Base-by-base conservation (phyloP, 1,140 invertebrate genomes). In the Mesaphorura yosii region DNA sequence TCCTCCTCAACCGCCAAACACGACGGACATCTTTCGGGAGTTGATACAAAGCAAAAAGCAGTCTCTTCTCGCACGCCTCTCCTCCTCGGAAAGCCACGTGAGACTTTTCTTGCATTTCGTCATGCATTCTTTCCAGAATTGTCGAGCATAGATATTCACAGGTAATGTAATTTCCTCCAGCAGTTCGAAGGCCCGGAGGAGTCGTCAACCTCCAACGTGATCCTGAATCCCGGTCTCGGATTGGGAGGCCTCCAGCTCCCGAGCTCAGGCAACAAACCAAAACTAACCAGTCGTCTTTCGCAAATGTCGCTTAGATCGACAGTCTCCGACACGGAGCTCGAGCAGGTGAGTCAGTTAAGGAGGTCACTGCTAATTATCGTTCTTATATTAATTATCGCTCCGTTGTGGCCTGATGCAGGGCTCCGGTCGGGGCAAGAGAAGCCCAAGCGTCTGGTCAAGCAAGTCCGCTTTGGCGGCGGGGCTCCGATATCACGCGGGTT, bases 311-410 rank as follows among this genome's bases (percentile, higher is more conserved):
- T 86, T 72, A 78, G 88, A 63, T 88, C 86, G 60, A 87, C 89
- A 47, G 82, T 91, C 57, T 93, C 89, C 58, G 91, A 95, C 72
- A 91, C 86, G 66, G 91, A 94, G 75, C 79, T 88, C 66, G 86
- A 90, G 72, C 66, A 66, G 57, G 66, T 67, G 49, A 58, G 60
- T 53, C n/a, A n/a, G n/a, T n/a, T n/a, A 26, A 0, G 29, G 3
- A 49, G 28, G 17, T 55, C 28, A 12, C 7, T 15, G 31, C 29
- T 5, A 12, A 12, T 20, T 49, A 7, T 14, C 4, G 12, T 42
- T 49, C 29, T 10, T 49, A n/a, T 27, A 47, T 47, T 47, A 10
- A 17, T 49, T 12, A 31, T 20, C 23, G n/a, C n/a, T n/a, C n/a
- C n/a, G n/a, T n/a, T n/a, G n/a, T 60, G 10, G 42, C 55, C 63